A percentile compares a stretch with the other conserved stretches of the same genome.
Evolutionary conservation across 2,113 vertebrate species (phyloP).

Genomic region (Esox niger): DNA sequence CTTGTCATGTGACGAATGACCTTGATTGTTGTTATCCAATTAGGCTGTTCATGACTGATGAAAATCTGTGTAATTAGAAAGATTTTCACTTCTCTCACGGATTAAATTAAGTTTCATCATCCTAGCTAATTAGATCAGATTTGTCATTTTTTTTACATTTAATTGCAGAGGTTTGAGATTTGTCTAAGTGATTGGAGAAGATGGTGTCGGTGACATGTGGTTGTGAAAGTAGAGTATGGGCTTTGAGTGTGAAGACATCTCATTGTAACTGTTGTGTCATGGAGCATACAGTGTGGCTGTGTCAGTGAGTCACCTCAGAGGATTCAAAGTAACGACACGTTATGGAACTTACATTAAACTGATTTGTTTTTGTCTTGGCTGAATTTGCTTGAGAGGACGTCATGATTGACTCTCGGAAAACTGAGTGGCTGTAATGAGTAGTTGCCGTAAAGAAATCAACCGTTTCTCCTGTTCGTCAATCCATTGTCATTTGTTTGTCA

Average conservation of each 20-base stretch:
- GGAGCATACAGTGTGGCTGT: background rate
- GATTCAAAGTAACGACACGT: background rate
- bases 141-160: background rate
- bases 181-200: background rate
- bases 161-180: background rate
- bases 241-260: background rate
- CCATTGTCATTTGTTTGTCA: too few relatives aligned
- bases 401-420: too few relatives aligned
- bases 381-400: background rate
- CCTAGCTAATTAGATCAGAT: background rate
- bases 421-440: too few relatives aligned
- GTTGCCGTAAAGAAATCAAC: too few relatives aligned
- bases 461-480: too few relatives aligned
- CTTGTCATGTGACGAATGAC: background rate
- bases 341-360: background rate
- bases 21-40: conserved; percentile 21
- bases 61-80: conserved; percentile 11
- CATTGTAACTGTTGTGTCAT: background rate
- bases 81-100: conserved; percentile 6
- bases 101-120: background rate
- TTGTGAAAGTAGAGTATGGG: background rate
- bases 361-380: too few relatives aligned
- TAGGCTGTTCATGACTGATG: conserved; percentile 14
- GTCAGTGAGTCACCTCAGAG: background rate
- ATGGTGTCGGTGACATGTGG: background rate